Conservation (phyloP, 2,888 invertebrate genomes). For the Ophion ellenae region DNA sequence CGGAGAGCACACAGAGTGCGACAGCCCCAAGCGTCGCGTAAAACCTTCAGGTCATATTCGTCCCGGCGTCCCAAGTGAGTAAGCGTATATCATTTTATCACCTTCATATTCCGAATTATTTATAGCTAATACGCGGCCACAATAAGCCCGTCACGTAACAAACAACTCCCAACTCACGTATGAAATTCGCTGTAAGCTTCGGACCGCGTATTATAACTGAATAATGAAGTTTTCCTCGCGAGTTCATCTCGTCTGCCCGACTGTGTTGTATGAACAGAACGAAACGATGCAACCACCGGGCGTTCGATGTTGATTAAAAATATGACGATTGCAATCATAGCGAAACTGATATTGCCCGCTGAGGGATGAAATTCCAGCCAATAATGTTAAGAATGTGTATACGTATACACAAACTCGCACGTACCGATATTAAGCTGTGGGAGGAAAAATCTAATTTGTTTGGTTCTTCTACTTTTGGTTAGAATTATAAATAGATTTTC, state of each 20-base stretch:
- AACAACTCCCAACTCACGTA: constrained; percentile 22
- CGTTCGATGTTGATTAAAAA: neutral
- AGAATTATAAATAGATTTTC: no score
- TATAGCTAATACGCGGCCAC: constrained; percentile 12
- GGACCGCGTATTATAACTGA: neutral
- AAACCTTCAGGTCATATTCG: constrained; percentile 31
- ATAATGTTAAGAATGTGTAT: no score
- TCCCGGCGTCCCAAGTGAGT: constrained; percentile 23
- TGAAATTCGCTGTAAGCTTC: constrained; percentile 1
- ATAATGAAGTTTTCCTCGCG: constrained; percentile 15
- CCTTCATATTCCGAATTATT: constrained; percentile 15
- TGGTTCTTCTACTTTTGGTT: no score
- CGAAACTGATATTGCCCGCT: no score
- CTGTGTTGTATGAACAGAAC: neutral
- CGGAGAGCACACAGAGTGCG: constrained; percentile 2
- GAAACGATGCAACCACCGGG: neutral
- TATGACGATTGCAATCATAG: no score
- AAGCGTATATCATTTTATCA: constrained; percentile 10
- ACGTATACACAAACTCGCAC: no score
- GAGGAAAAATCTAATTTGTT: no score
- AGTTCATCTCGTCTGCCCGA: neutral
- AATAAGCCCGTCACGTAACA: constrained; percentile 5
- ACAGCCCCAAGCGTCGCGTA: constrained; percentile 29
- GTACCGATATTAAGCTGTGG: no score
- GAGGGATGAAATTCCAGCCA: no score